Conservation (phyloP, 2,797 vertebrate genomes). For the Vespertilio murinus region DNA sequence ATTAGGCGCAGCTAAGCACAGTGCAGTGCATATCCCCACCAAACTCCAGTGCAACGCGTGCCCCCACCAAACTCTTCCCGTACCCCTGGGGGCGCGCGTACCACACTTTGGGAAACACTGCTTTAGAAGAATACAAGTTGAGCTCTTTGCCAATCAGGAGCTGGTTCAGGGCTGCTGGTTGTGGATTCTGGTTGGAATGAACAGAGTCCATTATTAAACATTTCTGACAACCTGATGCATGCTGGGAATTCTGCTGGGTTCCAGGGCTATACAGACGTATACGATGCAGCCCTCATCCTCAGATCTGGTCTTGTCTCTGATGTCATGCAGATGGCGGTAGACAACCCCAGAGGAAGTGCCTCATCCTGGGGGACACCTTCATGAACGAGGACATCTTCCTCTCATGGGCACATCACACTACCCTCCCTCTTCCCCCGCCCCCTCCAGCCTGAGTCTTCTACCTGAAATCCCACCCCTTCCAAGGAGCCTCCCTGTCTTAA, state of each 20-base stretch:
- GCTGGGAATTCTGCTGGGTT: neutral
- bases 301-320: neutral
- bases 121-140: neutral
- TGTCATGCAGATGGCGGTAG: neutral
- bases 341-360: neutral
- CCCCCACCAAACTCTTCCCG: too few relatives aligned
- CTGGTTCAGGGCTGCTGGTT: neutral
- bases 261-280: neutral
- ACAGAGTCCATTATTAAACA: neutral
- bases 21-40: too few relatives aligned
- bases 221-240: neutral
- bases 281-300: neutral
- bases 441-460: neutral
- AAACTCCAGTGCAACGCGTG: too few relatives aligned
- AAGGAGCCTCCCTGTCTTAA: neutral
- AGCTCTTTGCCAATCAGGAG: neutral
- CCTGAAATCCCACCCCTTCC: neutral
- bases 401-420: neutral
- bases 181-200: neutral
- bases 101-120: too few relatives aligned
- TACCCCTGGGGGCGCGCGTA: too few relatives aligned
- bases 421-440: rapidly evolving
- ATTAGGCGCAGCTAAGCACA: too few relatives aligned
- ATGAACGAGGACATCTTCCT: neutral
- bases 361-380: neutral